Percentiles rank a stretch among this genome's conserved stretches.
phyloP scores from a whole-genome alignment of 2,113 vertebrate species.

The Haemorhous mexicanus region DNA sequence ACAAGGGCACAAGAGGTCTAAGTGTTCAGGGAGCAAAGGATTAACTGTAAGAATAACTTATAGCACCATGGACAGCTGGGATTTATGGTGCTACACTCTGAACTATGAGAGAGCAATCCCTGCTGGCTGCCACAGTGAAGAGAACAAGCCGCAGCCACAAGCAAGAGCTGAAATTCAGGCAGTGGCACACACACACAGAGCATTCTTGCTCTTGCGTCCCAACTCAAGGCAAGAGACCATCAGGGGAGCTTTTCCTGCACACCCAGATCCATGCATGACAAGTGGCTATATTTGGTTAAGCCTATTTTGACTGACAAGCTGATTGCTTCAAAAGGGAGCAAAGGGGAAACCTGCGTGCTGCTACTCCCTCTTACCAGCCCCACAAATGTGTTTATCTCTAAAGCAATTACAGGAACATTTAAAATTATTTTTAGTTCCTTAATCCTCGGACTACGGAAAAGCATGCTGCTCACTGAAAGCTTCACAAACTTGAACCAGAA shows the following conservation, averaged over 20 bases:
- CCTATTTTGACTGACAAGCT: background rate
- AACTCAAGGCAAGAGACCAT: background rate
- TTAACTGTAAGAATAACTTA: background rate
- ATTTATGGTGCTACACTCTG: background rate
- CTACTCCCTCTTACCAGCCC: background rate
- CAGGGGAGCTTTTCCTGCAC: background rate
- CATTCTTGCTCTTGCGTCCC: too few species aligned
- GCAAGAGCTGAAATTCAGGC: background rate
- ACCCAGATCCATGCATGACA: rapidly evolving
- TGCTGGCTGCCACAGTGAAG: background rate
- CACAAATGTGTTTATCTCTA: background rate
- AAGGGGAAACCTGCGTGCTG: background rate
- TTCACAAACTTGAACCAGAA: background rate
- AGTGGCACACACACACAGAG: background rate
- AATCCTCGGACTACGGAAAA: background rate
- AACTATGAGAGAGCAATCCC: background rate
- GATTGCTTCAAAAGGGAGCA: background rate
- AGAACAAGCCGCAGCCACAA: background rate
- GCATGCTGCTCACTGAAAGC: background rate
- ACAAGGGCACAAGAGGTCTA: background rate
- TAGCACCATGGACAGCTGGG: background rate
- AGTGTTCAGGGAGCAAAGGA: background rate
- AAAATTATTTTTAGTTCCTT: background rate
- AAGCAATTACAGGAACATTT: background rate
- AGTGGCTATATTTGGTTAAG: background rate